Conservation (phyloP, 1,140 invertebrate genomes). For the Aphaenogaster rudis region DNA sequence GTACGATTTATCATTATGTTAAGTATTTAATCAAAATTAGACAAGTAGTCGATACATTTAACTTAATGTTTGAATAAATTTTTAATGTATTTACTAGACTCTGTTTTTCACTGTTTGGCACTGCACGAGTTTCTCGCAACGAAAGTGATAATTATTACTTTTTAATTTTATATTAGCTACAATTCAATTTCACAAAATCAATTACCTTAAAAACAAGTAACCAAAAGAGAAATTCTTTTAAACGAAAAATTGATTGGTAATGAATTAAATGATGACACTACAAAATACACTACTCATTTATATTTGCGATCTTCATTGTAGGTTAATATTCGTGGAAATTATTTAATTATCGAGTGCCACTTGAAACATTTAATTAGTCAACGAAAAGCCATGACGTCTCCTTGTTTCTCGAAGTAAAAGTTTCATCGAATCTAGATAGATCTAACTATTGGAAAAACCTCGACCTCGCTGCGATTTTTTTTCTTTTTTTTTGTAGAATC, state of each 20-base stretch:
- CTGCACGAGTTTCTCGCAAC: background rate
- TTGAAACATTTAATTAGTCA: constrained; percentile 7
- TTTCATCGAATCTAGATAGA: constrained; percentile 40
- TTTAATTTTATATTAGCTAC: background rate
- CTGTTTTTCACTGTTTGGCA: background rate
- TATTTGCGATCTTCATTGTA: background rate
- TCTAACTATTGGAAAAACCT: constrained; percentile 55
- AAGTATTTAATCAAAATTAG: background rate
- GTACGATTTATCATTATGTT: background rate
- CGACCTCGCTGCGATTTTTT: constrained; percentile 68
- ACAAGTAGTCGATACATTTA: background rate
- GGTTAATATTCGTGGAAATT: background rate
- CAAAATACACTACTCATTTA: constrained; percentile 13
- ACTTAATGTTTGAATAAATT: background rate
- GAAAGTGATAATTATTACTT: constrained; percentile 5
- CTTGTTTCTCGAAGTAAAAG: constrained; percentile 62
- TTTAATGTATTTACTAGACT: background rate
- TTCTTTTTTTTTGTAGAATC: constrained; percentile 61
- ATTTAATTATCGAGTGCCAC: background rate
- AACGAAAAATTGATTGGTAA: background rate
- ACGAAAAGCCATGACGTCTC: constrained; percentile 21
- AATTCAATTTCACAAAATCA: constrained; percentile 17
- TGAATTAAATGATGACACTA: background rate
- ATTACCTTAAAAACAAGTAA: background rate
- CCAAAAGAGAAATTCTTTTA: background rate